Conservation (phyloP, 2,113 vertebrate genomes). For the Oncorhynchus clarkii region DNA sequence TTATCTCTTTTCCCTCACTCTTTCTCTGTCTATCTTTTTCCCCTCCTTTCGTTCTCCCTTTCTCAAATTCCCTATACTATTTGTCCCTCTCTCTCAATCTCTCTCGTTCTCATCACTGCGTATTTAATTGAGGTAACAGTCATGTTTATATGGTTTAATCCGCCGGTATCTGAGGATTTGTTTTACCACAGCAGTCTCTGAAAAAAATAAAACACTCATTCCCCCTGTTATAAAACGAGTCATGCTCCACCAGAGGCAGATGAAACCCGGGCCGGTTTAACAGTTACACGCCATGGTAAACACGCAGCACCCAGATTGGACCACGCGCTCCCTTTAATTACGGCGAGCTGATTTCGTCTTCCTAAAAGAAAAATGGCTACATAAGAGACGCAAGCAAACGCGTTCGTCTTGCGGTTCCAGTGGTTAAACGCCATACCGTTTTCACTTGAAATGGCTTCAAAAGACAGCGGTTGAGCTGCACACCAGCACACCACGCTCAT, state of each 20-base stretch:
- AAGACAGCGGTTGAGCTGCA: too few species aligned
- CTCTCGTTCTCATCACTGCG: not conserved
- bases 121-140: conserved; percentile 24
- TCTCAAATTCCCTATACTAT: not conserved
- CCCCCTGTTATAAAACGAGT: conserved; percentile 17
- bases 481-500: too few species aligned
- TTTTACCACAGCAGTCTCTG: conserved; percentile 26
- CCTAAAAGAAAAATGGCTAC: too few species aligned
- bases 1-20: not conserved
- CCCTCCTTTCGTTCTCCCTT: not conserved
- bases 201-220: conserved; percentile 17
- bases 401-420: too few species aligned
- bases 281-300: conserved; percentile 12
- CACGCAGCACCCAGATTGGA: not conserved
- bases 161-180: conserved; percentile 25
- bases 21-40: not conserved
- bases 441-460: too few species aligned
- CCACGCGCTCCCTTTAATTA: too few species aligned
- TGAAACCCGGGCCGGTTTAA: conserved; percentile 6
- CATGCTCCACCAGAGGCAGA: conserved; percentile 15
- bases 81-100: not conserved
- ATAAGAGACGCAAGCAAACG: too few species aligned
- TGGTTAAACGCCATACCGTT: too few species aligned
- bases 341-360: too few species aligned
- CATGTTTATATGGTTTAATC: conserved; percentile 31